Evolutionary conservation across 2,797 vertebrate genomes (phyloP), one percentile per base, ranked within the genome.

Genomic region (Nannoperca obscura): DNA sequence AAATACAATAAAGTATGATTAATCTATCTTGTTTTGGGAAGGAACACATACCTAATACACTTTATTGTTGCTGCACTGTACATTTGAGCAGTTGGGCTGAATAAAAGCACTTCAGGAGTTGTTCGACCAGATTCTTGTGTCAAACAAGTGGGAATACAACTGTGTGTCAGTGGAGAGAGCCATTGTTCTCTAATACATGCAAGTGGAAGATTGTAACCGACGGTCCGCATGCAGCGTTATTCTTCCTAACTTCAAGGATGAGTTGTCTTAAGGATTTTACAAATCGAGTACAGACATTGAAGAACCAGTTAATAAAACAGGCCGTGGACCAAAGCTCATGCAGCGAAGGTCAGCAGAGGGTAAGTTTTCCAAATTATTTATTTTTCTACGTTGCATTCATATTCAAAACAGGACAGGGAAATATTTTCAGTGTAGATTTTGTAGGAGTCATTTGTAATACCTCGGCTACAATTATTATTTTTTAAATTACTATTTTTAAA

Each of bases 81-180:
- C 2, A 30, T 24, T 7, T 2, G 65, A 73, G 82, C 20, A 60
- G 73, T 49, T 57, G 69, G 50, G 34, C 34, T 53, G 61, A 58
- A 64, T 54, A 17, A 38, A 27, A 22, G 63, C 13, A 0, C 42
- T 30, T 44, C 60, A 11, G 5, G 49, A 83, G 82, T 75, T 47
- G 90, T 82, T 80, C 7, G 60, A 86, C 86, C 76, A 60, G 82
- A 90, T 87, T 80, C 74, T 71, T 59, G 40, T 38, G 77, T 74
- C 20, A 58, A 24, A 74, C 30, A 1, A 58, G 24, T 5, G 2
- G 55, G 66, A 36, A 46, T 40, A 7, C 12, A 8, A 5, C 9
- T 40, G 59, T 52, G 44, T 62, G 46, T 30, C 44, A 5, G 7
- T 40, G 13, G 27, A 64, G 50, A 40, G 38, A 34, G 38, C 55